These are phyloP conservation scores for Pterobdella sp. DNA, from an alignment of 2,888 invertebrate genomes.

Conservation along the genomic window DNA sequence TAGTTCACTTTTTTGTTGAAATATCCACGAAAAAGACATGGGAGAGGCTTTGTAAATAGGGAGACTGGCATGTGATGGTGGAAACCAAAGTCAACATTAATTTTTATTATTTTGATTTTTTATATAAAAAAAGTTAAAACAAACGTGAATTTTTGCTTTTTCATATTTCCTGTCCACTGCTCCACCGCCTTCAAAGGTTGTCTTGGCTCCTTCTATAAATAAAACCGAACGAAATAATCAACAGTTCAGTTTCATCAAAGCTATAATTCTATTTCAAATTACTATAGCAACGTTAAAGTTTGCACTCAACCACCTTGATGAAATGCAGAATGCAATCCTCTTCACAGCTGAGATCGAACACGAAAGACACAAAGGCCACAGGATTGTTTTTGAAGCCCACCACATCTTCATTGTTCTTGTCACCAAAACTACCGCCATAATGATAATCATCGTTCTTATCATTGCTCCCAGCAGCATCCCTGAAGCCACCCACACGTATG, in stretches of 20 bases:
- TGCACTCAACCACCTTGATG: constrained; percentile 53
- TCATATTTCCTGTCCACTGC: constrained; percentile 27
- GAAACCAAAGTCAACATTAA: neutral
- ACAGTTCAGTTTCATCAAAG: no score
- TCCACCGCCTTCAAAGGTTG: constrained; percentile 26
- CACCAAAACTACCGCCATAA: neutral
- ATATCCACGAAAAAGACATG: constrained; percentile 54
- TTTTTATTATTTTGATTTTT: neutral
- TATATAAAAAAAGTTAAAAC: neutral
- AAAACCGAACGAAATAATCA: no score
- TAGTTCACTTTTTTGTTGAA: constrained; percentile 45
- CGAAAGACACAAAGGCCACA: constrained; percentile 53
- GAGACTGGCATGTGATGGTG: constrained; percentile 30
- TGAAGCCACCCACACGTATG: constrained; percentile 53
- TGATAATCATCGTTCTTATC: neutral
- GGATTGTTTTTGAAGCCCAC: constrained; percentile 42
- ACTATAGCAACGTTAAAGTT: no score
- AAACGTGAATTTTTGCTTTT: constrained; percentile 24
- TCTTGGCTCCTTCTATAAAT: constrained; percentile 19
- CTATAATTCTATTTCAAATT: no score
- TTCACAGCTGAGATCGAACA: constrained; percentile 55
- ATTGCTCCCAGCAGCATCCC: constrained; percentile 33
- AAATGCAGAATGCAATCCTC: constrained; percentile 55
- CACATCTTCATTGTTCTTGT: neutral
- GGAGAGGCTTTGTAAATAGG: constrained; percentile 50